A percentile compares a stretch with the other conserved stretches of the same genome.
Evolutionary conservation across 2,113 vertebrate genomes (phyloP).

Genomic region (Hippocampus abdominalis): DNA sequence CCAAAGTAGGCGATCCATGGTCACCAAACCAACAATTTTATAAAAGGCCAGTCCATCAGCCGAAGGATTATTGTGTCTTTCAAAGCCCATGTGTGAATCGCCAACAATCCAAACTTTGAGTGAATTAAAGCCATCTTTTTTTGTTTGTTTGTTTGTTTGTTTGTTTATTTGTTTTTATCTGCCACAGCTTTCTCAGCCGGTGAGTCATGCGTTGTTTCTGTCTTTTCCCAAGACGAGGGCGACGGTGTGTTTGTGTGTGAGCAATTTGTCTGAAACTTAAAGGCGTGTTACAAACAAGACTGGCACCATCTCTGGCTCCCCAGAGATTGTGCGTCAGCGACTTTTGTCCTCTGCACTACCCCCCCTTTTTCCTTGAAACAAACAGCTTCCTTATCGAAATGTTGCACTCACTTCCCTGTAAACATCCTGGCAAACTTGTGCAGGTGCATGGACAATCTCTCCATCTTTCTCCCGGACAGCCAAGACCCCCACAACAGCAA

Average conservation of each 20-base stretch:
- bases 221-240: constrained; percentile 9
- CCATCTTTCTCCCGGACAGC: not conserved
- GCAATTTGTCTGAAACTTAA: constrained; percentile 24
- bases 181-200: constrained; percentile 14
- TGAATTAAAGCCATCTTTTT: constrained; percentile 8
- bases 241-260: constrained; percentile 1
- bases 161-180: too few species aligned
- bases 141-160: constrained; percentile 1
- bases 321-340: constrained; percentile 51
- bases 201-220: constrained; percentile 26
- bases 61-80: not conserved
- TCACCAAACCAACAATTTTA: not conserved
- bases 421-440: constrained; percentile 64
- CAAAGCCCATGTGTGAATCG: not conserved
- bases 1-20: not conserved
- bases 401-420: constrained; percentile 65
- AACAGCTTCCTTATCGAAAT: constrained; percentile 60
- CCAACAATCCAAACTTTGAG: not conserved
- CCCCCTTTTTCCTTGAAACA: constrained; percentile 40
- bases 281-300: constrained; percentile 37
- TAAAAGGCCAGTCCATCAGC: not conserved
- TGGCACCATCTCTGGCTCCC: constrained; percentile 35
- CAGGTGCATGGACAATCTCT: constrained; percentile 49
- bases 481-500: constrained; percentile 2
- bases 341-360: constrained; percentile 56